Base-by-base conservation (phyloP, 2,113 vertebrate genomes). In the Pterophyllum scalare region DNA sequence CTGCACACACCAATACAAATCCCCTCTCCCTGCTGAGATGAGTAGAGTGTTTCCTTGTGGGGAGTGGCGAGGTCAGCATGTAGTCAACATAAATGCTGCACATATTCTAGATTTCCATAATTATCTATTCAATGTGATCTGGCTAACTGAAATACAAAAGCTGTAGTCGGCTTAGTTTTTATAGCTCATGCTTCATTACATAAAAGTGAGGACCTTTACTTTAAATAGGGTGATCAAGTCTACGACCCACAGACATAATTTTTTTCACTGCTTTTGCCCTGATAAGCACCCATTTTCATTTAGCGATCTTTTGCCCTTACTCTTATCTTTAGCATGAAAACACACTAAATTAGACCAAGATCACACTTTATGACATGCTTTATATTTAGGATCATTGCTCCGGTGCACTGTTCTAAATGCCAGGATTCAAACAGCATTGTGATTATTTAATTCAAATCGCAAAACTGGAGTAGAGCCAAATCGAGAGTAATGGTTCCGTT, bases 1-100 rank as follows among this genome's bases (percentile, higher is more conserved):
- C 77, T 84, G 82, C 82, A 84, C 77, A 67, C 79, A 81, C 57
- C 52, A 81, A 72, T 70, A 64, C 59, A 57, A 77, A 49, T 75
- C 74, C 67, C 62, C 57, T 38, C 58, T 81, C 79, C 84, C 84
- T 4, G 61, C 75, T 57, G 84, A 81, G 79, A 35, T 60, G 75
- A 78, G 74, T 58, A 64, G 79, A 46, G 79, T 58, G 74, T 62
- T 81, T 82, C 57, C 84, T 82, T 60, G 46, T 60, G 72, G 62
- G 31, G 58, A 72, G 46, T 77, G 79, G 56, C 13, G 79, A 86
- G 75, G 79, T 78, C 84, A 86, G 75, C 49, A 75, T 35, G 46
- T 56, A 77, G 64, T 78, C 75, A 86, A 28, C 57, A 57, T 82
- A 62, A 72, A 56, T 4, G 56, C 72, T 62, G 33, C 54, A 62